A percentile compares a stretch with the other conserved stretches of the same genome.
phyloP scores from a whole-genome alignment of 1,140 invertebrate genomes.

The Drosophila obscura region DNA sequence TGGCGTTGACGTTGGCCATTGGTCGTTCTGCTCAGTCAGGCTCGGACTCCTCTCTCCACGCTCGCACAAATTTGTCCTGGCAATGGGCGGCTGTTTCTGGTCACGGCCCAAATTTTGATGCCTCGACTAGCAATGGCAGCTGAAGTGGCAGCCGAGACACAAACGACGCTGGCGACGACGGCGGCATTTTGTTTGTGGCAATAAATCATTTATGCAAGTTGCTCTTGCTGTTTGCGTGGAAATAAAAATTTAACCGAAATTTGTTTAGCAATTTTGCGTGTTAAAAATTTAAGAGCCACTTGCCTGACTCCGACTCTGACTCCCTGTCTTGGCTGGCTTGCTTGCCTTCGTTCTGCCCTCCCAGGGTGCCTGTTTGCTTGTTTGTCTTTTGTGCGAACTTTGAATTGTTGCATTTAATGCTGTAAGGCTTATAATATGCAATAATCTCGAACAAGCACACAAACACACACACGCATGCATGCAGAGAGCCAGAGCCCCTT shows the following conservation, averaged over 20 bases:
- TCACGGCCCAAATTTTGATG: constrained; percentile 80
- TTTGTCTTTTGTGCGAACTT: constrained; percentile 51
- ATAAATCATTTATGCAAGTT: constrained; percentile 82
- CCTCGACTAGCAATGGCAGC: constrained; percentile 78
- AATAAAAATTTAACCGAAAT: constrained; percentile 72
- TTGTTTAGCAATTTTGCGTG: constrained; percentile 79
- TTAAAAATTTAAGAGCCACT: constrained; percentile 70
- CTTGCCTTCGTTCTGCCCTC: too few species aligned
- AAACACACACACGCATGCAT: not conserved
- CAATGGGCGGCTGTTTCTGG: constrained; percentile 68
- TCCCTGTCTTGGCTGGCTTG: constrained; percentile 9
- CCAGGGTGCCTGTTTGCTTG: constrained; percentile 6
- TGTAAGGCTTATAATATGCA: constrained; percentile 76
- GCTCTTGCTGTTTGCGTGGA: constrained; percentile 66
- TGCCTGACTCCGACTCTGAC: constrained; percentile 7
- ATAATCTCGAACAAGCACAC: constrained; percentile 63
- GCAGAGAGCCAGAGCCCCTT: not conserved
- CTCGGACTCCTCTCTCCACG: not conserved
- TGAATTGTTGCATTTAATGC: constrained; percentile 60
- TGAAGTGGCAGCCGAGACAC: constrained; percentile 32
- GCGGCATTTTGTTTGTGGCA: constrained; percentile 64
- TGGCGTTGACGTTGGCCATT: constrained; percentile 20
- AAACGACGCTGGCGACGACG: constrained; percentile 15
- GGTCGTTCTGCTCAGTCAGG: constrained; percentile 33
- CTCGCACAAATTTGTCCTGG: constrained; percentile 58